A percentile compares a stretch with the other conserved stretches of the same genome.
phyloP scores from a whole-genome alignment of 2,888 invertebrate genomes.

The Standfussiana lucernea region DNA sequence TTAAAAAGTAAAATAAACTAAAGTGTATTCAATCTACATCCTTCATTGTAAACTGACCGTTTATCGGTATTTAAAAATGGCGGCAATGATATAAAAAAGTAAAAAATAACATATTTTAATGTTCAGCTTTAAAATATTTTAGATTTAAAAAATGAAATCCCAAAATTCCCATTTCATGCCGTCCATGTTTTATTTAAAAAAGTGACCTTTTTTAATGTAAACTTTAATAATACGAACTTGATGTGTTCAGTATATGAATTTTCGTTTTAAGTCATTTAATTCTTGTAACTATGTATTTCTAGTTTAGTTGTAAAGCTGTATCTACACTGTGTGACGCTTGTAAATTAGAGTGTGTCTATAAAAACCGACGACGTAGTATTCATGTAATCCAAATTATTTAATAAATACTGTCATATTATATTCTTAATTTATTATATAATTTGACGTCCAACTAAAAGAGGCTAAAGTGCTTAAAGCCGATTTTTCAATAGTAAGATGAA shows the following conservation, averaged over 20 bases:
- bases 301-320: constrained; percentile 47
- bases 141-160: constrained; percentile 31
- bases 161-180: constrained; percentile 72
- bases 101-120: constrained; percentile 18
- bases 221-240: constrained; percentile 73
- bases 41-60: constrained; percentile 25
- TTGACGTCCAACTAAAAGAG: background rate
- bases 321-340: constrained; percentile 48
- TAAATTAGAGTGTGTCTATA: constrained; percentile 35
- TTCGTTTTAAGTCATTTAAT: constrained; percentile 56
- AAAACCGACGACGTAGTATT: constrained; percentile 19
- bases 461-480: background rate
- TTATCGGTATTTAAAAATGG: constrained; percentile 39
- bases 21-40: constrained; percentile 16
- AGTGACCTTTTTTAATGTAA: constrained; percentile 78
- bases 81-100: constrained; percentile 32
- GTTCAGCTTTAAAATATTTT: constrained; percentile 55
- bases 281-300: constrained; percentile 40
- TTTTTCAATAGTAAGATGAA: background rate
- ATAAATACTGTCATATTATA: background rate
- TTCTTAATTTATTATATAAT: background rate
- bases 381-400: constrained; percentile 9
- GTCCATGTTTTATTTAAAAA: constrained; percentile 79
- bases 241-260: constrained; percentile 81
- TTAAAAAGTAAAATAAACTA: background rate